Percentiles rank a stretch among this genome's conserved stretches.
phyloP scores from a whole-genome alignment of 2,113 vertebrate genomes.

The Apteryx mantelli region DNA sequence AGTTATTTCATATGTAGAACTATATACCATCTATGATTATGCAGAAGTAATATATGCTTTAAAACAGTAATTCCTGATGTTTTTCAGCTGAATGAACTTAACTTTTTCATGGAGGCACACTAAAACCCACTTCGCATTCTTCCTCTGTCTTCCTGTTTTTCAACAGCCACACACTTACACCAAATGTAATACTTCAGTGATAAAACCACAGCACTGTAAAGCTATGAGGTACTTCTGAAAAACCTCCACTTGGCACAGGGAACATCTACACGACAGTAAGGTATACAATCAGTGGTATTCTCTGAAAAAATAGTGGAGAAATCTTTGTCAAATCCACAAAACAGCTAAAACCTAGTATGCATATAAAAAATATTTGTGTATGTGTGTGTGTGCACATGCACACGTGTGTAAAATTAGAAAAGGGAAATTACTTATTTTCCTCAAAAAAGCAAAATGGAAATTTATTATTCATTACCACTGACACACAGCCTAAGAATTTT shows the following conservation, averaged over 20 bases:
- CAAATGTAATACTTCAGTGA: neutral
- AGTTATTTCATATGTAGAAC: neutral
- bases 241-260: neutral
- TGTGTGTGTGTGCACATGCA: neutral
- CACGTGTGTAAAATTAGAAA: neutral
- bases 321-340: neutral
- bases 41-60: neutral
- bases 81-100: neutral
- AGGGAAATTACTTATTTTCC: neutral
- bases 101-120: neutral
- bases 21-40: neutral
- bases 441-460: neutral
- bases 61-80: neutral
- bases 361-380: neutral
- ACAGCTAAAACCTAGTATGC: neutral
- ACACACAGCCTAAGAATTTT: neutral
- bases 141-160: neutral
- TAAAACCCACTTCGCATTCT: neutral
- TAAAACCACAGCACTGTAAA: neutral
- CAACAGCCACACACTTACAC: fast-evolving
- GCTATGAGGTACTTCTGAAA: neutral
- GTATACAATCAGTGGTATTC: neutral
- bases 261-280: neutral
- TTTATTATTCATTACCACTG: neutral
- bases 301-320: neutral